These are phyloP conservation scores for Ciconia stormi DNA, from an alignment of 2,113 vertebrate species.

Conservation along the genomic window DNA sequence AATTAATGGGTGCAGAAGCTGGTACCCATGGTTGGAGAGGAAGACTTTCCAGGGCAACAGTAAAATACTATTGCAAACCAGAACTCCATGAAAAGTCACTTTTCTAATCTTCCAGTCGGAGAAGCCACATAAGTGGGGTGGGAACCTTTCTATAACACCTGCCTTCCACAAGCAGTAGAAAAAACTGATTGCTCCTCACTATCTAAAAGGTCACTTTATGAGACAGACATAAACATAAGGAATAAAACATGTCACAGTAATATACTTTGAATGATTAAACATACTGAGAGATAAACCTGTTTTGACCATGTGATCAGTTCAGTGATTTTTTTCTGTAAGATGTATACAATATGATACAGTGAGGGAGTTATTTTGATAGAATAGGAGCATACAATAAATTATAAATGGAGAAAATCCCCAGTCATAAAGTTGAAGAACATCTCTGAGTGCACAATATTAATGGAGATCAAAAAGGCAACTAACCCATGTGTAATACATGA, in stretches of 20 bases:
- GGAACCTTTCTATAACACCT: not conserved
- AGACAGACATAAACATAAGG: not conserved
- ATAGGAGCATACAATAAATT: not conserved
- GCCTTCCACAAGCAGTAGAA: not conserved
- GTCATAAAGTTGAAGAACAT: slow-evolving; percentile 29
- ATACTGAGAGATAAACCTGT: not conserved
- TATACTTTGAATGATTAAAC: not conserved
- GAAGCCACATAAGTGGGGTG: not conserved
- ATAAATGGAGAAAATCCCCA: not conserved
- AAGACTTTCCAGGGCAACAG: not conserved
- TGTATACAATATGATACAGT: not conserved
- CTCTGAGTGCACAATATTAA: slow-evolving; percentile 49
- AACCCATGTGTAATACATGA: slow-evolving; percentile 60
- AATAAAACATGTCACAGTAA: not conserved
- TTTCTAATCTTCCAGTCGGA: not conserved
- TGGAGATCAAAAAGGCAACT: slow-evolving; percentile 54
- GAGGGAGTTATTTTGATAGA: not conserved
- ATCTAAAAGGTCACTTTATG: not conserved
- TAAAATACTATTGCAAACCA: not conserved
- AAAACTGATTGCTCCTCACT: not conserved
- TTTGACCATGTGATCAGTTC: not conserved
- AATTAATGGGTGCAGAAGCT: not conserved
- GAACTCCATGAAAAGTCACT: not conserved
- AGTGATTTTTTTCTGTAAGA: not conserved
- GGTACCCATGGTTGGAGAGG: not conserved